A percentile compares a stretch with the other conserved stretches of the same genome.
phyloP scores from a whole-genome alignment of 2,888 invertebrate genomes.

The Melipona bicolor region DNA sequence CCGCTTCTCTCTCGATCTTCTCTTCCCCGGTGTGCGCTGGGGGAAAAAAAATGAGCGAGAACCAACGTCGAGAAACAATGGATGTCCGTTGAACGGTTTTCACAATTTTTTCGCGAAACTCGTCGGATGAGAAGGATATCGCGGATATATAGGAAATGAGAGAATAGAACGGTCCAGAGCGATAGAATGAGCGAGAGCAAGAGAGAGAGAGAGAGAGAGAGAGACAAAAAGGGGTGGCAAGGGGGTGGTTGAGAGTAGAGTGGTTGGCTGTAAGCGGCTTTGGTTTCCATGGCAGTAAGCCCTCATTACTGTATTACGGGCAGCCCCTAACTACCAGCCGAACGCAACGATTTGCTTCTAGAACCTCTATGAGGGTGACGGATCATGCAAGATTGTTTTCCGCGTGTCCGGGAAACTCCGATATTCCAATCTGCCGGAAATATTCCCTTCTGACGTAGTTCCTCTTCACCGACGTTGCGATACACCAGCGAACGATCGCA shows the following conservation, averaged over 20 bases:
- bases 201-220: conserved; percentile 30
- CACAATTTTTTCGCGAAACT: conserved; percentile 65
- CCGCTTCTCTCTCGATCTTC: not conserved
- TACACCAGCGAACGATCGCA: not conserved
- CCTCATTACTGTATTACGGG: conserved; percentile 84
- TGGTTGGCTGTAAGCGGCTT: conserved; percentile 84
- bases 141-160: conserved; percentile 72
- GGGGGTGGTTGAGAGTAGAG: conserved; percentile 76
- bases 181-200: conserved; percentile 44
- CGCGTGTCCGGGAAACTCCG: conserved; percentile 56
- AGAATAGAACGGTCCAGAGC: conserved; percentile 52
- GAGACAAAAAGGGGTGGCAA: conserved; percentile 38
- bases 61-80: conserved; percentile 26
- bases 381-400: conserved; percentile 72
- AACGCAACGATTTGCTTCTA: conserved; percentile 80
- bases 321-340: conserved; percentile 82
- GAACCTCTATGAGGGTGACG: conserved; percentile 68
- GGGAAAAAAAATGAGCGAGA: not conserved
- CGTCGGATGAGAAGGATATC: conserved; percentile 75
- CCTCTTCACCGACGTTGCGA: not conserved
- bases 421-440: conserved; percentile 55
- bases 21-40: too few species aligned
- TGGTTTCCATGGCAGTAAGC: conserved; percentile 85
- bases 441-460: conserved; percentile 21
- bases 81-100: conserved; percentile 47